Base-by-base conservation (phyloP, 2,888 invertebrate species). In the Polyommatus iphigenia region DNA sequence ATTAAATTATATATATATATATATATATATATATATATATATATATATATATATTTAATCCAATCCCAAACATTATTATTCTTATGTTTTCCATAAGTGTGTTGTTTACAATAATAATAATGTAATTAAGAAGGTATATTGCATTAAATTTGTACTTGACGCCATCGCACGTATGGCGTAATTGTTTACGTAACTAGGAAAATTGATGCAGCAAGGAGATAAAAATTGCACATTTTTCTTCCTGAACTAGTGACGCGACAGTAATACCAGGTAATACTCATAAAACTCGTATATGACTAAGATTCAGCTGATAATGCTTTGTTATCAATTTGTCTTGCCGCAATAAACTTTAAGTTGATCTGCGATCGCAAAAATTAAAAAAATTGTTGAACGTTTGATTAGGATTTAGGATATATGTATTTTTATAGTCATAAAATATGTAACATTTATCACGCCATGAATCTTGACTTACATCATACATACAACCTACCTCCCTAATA, bases 181-280 rank as follows among this genome's bases (percentile, higher is more conserved):
- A 41, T 72, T n/a, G 41, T 72, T 72, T 75, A 24, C 75, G 50
- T 75, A 75, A 75, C 54, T 54, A 75, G 50, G 75, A 75, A 54
- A 75, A 29, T 50, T 18, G 24, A 75, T 29, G 20, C 75, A 24
- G 24, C 75, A 50, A 75, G 29, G 24, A 75, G 24, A 15, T 46
- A 50, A 24, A 24, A 24, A 41, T 50, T 20, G 46, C 24, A 15
- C 36, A 79, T 80, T 79, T 50, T 79, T 80, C 78, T 81, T 80
- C 79, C 81, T 80, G 73, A 73, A 29, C 41, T 62, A 72, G 54
- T 78, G 78, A 80, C 80, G 80, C 78, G 13, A 46, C 29, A 54
- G 24, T 29, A 20, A 24, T 24, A 24, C 24, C 24, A 24, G 24
- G 24, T 24, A 24, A 36, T 10, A 41, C 41, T 41, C 41, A 7